These are phyloP conservation scores for Rotaria socialis DNA, from an alignment of 2,888 invertebrate species.

Conservation along the genomic window DNA sequence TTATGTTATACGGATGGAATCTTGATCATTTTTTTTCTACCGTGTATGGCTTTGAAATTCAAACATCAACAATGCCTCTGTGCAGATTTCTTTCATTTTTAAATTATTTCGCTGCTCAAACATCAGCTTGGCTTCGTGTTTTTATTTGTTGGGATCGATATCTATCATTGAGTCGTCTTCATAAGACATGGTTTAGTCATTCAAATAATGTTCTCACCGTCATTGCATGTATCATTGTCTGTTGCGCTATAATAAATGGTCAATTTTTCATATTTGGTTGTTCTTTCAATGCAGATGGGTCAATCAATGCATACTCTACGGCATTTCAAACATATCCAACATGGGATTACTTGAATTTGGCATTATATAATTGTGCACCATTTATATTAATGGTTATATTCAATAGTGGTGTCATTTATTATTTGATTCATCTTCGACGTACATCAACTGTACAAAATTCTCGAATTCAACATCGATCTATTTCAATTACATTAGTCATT, in stretches of 20 bases:
- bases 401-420: no score
- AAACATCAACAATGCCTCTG: background rate
- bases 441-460: background rate
- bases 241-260: background rate
- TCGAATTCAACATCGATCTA: background rate
- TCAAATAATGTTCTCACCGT: background rate
- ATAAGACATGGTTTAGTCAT: background rate
- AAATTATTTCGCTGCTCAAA: background rate
- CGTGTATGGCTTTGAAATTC: no score
- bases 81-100: background rate
- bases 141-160: background rate
- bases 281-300: background rate
- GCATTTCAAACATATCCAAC: conserved; percentile 13
- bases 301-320: background rate
- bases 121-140: background rate
- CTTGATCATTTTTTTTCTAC: no score
- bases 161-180: background rate
- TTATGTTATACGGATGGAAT: no score
- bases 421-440: background rate
- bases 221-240: background rate
- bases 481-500: conserved; percentile 1
- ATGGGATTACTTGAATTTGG: conserved; percentile 37
- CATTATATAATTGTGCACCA: conserved; percentile 34
- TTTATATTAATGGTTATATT: conserved; percentile 38
- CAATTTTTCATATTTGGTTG: background rate